These are phyloP conservation scores for Sebastes goodei DNA, from an alignment of 2,797 vertebrate species.

Conservation along the genomic window DNA sequence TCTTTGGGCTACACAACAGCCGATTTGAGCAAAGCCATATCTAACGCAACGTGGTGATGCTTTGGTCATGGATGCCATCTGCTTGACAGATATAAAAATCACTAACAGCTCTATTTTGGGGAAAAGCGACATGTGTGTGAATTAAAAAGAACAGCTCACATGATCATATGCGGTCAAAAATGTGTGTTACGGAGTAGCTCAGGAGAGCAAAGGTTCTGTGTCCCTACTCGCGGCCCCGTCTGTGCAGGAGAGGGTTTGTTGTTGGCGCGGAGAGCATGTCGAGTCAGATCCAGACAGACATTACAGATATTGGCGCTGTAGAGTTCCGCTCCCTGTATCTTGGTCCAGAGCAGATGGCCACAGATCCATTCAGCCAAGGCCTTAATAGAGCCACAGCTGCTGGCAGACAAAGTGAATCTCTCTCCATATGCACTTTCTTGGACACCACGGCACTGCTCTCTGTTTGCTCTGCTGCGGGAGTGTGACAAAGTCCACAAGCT, in stretches of 20 bases:
- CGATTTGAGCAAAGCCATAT: background rate
- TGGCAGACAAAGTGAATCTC: slow-evolving; percentile 82
- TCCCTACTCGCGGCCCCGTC: background rate
- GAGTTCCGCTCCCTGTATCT: slow-evolving; percentile 48
- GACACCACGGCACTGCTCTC: slow-evolving; percentile 54
- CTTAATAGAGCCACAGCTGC: slow-evolving; percentile 83
- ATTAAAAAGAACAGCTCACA: background rate
- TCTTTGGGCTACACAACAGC: background rate
- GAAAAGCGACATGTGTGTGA: background rate
- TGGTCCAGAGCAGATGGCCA: slow-evolving; percentile 80
- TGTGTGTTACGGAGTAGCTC: background rate
- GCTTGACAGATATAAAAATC: background rate
- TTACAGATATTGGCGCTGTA: slow-evolving; percentile 49
- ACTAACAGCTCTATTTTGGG: background rate
- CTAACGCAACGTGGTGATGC: background rate
- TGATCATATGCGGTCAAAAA: background rate
- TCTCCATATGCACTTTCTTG: slow-evolving; percentile 77
- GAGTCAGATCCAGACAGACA: slow-evolving; percentile 55
- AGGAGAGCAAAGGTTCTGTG: background rate
- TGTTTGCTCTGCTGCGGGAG: slow-evolving; percentile 55
- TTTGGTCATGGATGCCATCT: background rate
- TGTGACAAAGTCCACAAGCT: slow-evolving; percentile 48
- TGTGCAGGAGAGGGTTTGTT: slow-evolving; percentile 17
- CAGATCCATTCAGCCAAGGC: slow-evolving; percentile 70
- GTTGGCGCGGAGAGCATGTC: slow-evolving; percentile 38